phyloP scores from a whole-genome alignment of 2,113 vertebrate genomes.

The Garra rufa region DNA sequence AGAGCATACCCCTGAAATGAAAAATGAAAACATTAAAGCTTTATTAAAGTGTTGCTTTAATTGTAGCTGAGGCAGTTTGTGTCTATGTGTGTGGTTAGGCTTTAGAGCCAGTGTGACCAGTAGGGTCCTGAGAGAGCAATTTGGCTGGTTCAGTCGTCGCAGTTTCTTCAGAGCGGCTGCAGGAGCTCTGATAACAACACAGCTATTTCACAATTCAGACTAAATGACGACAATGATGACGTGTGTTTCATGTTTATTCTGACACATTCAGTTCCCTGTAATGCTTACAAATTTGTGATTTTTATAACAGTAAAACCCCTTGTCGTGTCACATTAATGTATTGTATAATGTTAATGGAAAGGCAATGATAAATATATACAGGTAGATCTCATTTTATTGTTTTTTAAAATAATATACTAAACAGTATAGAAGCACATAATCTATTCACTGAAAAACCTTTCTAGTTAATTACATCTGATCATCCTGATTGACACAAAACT shows the following conservation, averaged over 20 bases:
- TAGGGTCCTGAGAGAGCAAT: neutral
- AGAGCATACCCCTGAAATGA: neutral
- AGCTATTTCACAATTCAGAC: neutral
- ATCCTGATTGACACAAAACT: neutral
- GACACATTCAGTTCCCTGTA: neutral
- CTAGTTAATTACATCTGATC: neutral
- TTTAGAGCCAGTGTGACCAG: neutral
- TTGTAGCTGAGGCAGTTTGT: neutral
- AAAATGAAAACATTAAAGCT: slow-evolving; percentile 14
- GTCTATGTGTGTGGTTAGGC: neutral
- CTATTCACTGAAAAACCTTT: neutral
- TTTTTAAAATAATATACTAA: neutral
- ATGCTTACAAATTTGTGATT: neutral
- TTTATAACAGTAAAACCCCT: neutral
- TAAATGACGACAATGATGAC: neutral
- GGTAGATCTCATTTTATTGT: neutral
- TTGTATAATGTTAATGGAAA: neutral
- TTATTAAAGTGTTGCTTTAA: slow-evolving; percentile 24
- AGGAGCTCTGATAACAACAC: neutral
- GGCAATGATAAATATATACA: neutral
- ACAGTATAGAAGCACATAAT: neutral
- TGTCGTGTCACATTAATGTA: neutral
- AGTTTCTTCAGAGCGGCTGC: neutral
- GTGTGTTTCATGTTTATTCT: neutral
- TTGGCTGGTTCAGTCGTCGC: neutral